Conservation (phyloP, 2,888 invertebrate genomes). For the Acheta domesticus region DNA sequence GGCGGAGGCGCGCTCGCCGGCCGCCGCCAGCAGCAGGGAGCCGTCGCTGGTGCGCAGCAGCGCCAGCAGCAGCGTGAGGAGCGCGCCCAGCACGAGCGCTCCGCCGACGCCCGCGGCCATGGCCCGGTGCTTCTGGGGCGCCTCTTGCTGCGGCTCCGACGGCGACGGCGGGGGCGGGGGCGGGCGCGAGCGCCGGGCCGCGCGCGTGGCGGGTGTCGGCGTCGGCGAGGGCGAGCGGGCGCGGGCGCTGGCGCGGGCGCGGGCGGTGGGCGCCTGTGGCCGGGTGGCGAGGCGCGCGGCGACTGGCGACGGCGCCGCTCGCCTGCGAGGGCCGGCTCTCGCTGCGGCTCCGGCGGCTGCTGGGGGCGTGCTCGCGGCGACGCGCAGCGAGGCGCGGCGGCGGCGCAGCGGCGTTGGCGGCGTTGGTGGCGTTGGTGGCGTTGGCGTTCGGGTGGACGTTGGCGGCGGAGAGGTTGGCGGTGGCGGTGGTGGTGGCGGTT, state of each 20-base stretch:
- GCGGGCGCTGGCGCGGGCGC: background rate
- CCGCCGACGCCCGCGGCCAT: conserved; percentile 36
- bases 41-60: conserved; percentile 47
- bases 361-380: background rate
- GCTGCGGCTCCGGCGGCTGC: background rate
- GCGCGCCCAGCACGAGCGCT: conserved; percentile 33
- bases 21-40: conserved; percentile 38
- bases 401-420: background rate
- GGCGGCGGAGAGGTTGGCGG: background rate
- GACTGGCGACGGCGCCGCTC: background rate
- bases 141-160: background rate
- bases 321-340: background rate
- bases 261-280: background rate
- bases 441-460: too few relatives aligned
- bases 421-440: too few relatives aligned
- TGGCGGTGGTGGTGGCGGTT: background rate
- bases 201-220: background rate
- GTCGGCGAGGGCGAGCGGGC: background rate
- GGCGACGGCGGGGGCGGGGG: background rate
- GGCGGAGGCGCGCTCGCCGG: conserved; percentile 41
- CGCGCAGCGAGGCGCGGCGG: background rate
- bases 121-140: conserved; percentile 21
- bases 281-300: background rate
- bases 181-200: background rate
- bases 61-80: conserved; percentile 38